Evolutionary conservation across 2,113 vertebrate genomes (phyloP), one percentile per base, ranked within the genome.

Genomic region (Falco punctatus): DNA sequence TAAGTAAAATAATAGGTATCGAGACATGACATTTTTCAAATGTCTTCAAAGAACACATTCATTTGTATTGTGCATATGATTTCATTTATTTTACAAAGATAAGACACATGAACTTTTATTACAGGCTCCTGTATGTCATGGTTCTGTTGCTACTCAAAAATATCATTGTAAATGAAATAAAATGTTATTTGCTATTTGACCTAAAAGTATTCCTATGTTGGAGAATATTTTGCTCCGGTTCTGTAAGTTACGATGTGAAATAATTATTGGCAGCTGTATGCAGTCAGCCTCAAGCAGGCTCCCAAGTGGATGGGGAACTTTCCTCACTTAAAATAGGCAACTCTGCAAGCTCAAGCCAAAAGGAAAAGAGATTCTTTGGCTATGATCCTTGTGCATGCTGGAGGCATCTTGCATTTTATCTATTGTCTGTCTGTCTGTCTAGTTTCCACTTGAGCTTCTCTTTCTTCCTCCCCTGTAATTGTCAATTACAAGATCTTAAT

Each of bases 121-220:
- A 64, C 74, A 82, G 84, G 72, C 62, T 77, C n/a, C 77, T 94
- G 15, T 94, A 91, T 62, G 73, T 92, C 82, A 35, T 51, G 82
- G 73, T 79, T 97, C 71, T 79, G 96, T 87, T 81, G 81, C 90
- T 96, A 87, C 74, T 73, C 92, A 80, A 54, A 89, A 70, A 82
- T 61, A 71, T 91, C 84, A 97, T 93, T 96, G 97, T 97, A 97
- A 96, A 95, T 97, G 94, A 93, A 98, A 98, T 98, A 98, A 98
- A 98, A 86, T 40, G 35, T 86, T 91, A 93, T 95, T 98, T 97
- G 94, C 96, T 97, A 69, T 94, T 81, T 88, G 83, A 69, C 51
- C 58, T 73, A 70, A 86, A 70, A 86, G 80, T 92, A 88, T 92
- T 92, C 73, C 26, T 84, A 13, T 51, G 30, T 61, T 90, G 90